Base-by-base conservation (phyloP, 1,140 invertebrate genomes). In the Drosophila pachea region DNA sequence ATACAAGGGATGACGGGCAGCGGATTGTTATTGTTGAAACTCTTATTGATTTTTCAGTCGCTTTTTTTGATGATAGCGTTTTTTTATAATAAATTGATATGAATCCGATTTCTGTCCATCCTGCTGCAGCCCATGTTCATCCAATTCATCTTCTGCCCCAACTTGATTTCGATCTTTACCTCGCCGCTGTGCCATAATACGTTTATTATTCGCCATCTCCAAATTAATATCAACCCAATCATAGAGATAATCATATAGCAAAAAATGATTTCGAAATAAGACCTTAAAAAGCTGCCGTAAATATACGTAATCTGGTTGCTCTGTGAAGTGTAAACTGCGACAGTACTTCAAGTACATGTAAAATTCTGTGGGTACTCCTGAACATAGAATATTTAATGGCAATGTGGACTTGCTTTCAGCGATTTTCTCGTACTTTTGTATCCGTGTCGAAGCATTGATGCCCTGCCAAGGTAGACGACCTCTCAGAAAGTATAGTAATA, bases 321-420 rank as follows among this genome's bases (percentile, higher is more conserved):
- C 97, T 87, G 97, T 96, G 87, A 98, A 98, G 49, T 95, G 92
- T 52, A 98, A 91, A 32, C 95, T 95, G 78, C 96, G 94, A 88
- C 96, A 97, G 90, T 98, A 98, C 89, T 97, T 97, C 78, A 98
- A 92, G 90, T 98, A 98, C 95, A 97, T 96, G 12, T 95, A 93
- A 90, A 98, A 98, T 90, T 98, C 97, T 62, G 95, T 94, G 71
- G 97, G 95, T 89, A 95, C 95, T 49, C 95, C 95, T 93, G 95
- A 96, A 91, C 96, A 97, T 48, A 97, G 91, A 58, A 94, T 92
- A 91, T 97, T 95, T 45, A 97, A 93, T 16, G 95, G 94, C 9
- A 96, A 95, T 5, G 95, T 95, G 93, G 97, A 96, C 91, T 97
- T 97, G 90, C 96, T 96, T 90, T 97, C 96, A 90, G 95, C 96